A percentile compares a stretch with the other conserved stretches of the same genome.
phyloP scores from a whole-genome alignment of 2,113 vertebrate species.

The Chunga burmeisteri region DNA sequence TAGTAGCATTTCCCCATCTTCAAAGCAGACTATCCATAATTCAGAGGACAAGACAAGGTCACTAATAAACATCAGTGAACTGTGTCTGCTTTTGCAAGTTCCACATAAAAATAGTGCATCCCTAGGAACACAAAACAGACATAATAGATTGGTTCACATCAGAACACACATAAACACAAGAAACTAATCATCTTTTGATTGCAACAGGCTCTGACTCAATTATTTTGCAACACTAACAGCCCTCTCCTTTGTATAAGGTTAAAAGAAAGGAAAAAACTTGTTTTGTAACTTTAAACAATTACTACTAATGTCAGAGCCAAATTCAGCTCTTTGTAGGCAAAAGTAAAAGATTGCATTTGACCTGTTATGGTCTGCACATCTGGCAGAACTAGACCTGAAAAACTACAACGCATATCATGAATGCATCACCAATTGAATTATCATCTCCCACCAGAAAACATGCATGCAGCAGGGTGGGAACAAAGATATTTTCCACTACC shows the following conservation, averaged over 20 bases:
- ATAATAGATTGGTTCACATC: constrained; percentile 45
- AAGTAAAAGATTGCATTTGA: not conserved
- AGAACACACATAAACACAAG: constrained; percentile 34
- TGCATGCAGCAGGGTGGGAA: not conserved
- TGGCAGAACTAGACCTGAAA: not conserved
- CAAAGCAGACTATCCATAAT: constrained; percentile 40
- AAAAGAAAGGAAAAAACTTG: constrained; percentile 1
- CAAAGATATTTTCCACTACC: not conserved
- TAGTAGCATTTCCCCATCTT: constrained; percentile 13
- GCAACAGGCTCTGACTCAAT: constrained; percentile 48
- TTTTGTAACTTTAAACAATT: constrained; percentile 33
- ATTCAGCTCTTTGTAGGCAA: not conserved
- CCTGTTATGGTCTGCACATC: not conserved
- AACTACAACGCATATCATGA: not conserved
- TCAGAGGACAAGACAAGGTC: constrained; percentile 72
- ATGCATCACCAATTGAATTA: not conserved
- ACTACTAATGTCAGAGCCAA: constrained; percentile 3
- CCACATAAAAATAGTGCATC: constrained; percentile 63
- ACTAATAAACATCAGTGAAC: constrained; percentile 60
- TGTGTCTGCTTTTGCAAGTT: constrained; percentile 53
- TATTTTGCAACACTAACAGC: constrained; percentile 9
- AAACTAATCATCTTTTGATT: constrained; percentile 37
- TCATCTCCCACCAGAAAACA: not conserved
- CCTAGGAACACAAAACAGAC: constrained; percentile 45
- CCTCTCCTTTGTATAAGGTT: constrained; percentile 23